Evolutionary conservation across 2,888 invertebrate genomes (phyloP), one percentile per base, ranked within the genome.

Genomic region (Leucophenga montana): DNA sequence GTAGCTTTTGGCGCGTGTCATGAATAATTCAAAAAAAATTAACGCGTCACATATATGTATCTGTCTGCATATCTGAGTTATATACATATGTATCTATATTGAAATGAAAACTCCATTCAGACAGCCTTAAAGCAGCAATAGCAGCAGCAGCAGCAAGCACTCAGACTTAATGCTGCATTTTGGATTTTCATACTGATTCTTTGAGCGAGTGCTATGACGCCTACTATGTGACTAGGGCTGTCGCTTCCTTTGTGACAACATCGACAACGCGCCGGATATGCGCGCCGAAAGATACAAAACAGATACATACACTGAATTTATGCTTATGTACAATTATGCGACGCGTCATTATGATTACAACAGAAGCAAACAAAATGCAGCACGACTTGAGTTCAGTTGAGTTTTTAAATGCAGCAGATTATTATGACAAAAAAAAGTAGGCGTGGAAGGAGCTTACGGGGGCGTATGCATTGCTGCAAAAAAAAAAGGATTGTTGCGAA

Each of bases 311-410:
- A 22, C 56, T 22, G 27, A 59, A 59, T 33, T 59, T 59, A 59
- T 59, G 59, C 59, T 31, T 18, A 66, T 18, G 54, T 18, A 66
- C 66, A 66, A 66, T 66, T 66, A 66, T 66, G 54, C 53, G 66
- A 54, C 66, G 66, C 66, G 39, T 66, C 66, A 66, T 66, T 59
- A 46, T 66, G 66, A 66, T 66, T 54, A 66, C n/a, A 66, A 65
- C 11, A 39, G 39, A 66, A 44, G 27, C 22, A 46, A 14, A 31
- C 1, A 31, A 27, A 54, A 18, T 20, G 16, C 59, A 59, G 31
- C 16, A 59, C 59, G 16, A 33, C 31, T 27, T 27, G 18, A 50
- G 6, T 48, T n/a, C 48, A 48, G 48, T 18, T 16, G 16, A 54
- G 56, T 22, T 56, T 56, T 56, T 56, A 18, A 56, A 56, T 56